Conservation (phyloP, 2,113 vertebrate species). For the Microcebus ravelobensis region DNA sequence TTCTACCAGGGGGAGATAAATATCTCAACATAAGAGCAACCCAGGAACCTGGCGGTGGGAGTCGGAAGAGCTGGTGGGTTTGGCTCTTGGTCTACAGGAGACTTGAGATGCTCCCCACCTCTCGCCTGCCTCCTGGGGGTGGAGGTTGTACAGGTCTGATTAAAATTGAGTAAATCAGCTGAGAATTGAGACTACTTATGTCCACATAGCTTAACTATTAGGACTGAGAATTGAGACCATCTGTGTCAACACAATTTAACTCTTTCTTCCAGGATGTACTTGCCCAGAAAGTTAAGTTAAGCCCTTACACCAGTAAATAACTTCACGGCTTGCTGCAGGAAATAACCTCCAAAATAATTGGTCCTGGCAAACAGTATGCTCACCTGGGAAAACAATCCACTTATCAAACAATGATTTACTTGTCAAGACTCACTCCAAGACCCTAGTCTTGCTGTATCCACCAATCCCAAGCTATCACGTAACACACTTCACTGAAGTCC, state of each 20-base stretch:
- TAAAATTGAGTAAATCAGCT: not conserved
- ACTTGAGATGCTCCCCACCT: not conserved
- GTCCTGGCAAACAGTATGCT: conserved; percentile 24
- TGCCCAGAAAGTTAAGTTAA: conserved; percentile 44
- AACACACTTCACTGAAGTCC: not conserved
- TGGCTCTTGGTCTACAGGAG: not conserved
- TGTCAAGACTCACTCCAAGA: not conserved
- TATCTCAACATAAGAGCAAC: not conserved
- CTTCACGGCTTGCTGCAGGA: not conserved
- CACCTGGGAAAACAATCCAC: not conserved
- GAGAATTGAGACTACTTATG: not conserved
- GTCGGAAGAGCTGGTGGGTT: not conserved
- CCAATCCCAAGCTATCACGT: not conserved
- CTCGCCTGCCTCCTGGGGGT: not conserved
- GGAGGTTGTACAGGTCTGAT: not conserved
- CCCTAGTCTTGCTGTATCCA: not conserved
- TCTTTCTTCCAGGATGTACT: conserved; percentile 30
- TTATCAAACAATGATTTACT: not conserved
- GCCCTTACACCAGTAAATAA: conserved; percentile 37
- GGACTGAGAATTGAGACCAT: not conserved
- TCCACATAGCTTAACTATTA: not conserved
- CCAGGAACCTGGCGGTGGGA: not conserved
- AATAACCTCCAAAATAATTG: conserved; percentile 19
- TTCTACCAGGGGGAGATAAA: not conserved
- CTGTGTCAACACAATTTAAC: conserved; percentile 58